Base-by-base conservation (phyloP, 2,797 vertebrate species). In the Chelonia mydas region DNA sequence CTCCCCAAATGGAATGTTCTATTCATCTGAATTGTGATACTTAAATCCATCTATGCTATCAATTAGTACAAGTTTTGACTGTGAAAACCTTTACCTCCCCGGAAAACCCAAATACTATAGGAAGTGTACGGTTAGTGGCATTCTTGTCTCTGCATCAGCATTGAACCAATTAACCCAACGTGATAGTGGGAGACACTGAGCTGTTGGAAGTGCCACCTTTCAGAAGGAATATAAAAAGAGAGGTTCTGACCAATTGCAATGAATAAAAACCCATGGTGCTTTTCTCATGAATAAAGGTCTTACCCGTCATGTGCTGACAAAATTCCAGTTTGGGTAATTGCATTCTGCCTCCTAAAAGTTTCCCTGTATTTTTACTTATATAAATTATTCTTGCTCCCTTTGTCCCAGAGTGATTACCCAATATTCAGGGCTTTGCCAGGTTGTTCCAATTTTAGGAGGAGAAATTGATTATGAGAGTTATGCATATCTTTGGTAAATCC, bases 81-180 rank as follows among this genome's bases (percentile, higher is more conserved):
- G 23, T 57, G 61, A 76, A 86, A 76, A 3, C 72, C 33, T 86
- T 91, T 68, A 85, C 61, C 74, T 90, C 53, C 89, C 41, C 10
- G 33, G 77, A 89, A 78, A 1, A 2, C 55, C 55, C 86, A 68
- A 54, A n/a, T 85, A 92, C 53, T 83, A 65, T 21, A 79, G 21
- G 28, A 86, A 61, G 53, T 12, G n/a, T 17, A 31, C 83, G 17
- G 65, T 79, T 79, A 95, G 68, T 78, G 50, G 5, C 1, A 3
- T 0, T 0, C 45, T 61, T 55, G 79, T 83, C 41, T 25, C 49
- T 55, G 33, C 41, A 49, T n/a, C 2, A 1, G 74, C 7, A 55
- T n/a, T 33, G 68, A 86, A 89, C 61, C n/a, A n/a, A 76, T 72
- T 15, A 91, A 25, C 57, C 27, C 31, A 65, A 15, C 49, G 15